These are phyloP conservation scores for Drosophila navojoa DNA, from an alignment of 1,140 invertebrate genomes.

Conservation along the genomic window DNA sequence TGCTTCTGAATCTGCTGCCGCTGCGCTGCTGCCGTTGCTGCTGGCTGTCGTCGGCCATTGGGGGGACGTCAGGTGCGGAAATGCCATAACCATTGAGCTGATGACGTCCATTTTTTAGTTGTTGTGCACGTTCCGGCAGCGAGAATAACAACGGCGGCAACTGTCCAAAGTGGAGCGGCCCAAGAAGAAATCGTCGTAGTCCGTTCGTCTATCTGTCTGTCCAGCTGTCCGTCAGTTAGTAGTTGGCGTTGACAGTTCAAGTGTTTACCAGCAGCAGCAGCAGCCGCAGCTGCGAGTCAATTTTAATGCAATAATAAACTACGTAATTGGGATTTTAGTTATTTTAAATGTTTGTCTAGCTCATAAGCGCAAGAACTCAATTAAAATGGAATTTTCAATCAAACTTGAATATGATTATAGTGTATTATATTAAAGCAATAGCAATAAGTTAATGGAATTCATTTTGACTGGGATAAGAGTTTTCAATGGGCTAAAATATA, in stretches of 20 bases:
- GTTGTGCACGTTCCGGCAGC: conserved; percentile 69
- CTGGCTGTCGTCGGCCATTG: conserved; percentile 18
- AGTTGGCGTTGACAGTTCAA: conserved; percentile 40
- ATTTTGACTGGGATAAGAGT: too few relatives aligned
- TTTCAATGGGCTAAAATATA: too few relatives aligned
- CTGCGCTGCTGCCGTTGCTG: conserved; percentile 30
- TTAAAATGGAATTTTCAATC: background rate
- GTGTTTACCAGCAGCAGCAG: conserved; percentile 19
- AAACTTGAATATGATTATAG: background rate
- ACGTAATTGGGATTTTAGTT: conserved; percentile 59
- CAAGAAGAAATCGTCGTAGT: conserved; percentile 11
- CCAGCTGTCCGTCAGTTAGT: conserved; percentile 3
- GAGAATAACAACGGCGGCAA: conserved; percentile 35
- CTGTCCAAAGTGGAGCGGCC: conserved; percentile 22
- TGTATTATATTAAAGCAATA: too few relatives aligned
- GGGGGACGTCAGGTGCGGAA: conserved; percentile 44
- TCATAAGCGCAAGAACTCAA: conserved; percentile 13
- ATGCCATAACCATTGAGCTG: conserved; percentile 53
- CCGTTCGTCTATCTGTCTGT: background rate
- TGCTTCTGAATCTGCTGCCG: background rate
- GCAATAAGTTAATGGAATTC: too few relatives aligned
- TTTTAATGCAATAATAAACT: conserved; percentile 63
- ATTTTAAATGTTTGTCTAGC: conserved; percentile 23
- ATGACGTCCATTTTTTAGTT: conserved; percentile 60
- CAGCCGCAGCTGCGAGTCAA: conserved; percentile 16